Evolutionary conservation across 2,888 invertebrate species (phyloP).

Genomic region (Drosophila silvestris): DNA sequence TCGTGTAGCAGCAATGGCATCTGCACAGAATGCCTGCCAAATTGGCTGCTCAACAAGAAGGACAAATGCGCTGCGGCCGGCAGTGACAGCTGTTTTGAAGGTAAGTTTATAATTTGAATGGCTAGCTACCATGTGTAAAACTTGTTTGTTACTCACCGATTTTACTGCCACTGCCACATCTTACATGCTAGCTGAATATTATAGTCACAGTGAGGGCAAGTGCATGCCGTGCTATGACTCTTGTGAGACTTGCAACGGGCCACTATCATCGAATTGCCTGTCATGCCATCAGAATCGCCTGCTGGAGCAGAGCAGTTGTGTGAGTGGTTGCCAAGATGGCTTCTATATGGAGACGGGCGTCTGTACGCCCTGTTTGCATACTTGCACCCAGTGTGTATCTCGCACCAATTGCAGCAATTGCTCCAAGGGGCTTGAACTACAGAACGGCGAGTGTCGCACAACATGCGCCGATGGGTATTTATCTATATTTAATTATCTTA

Average conservation of each 20-base stretch:
- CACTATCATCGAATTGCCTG: conserved; percentile 90
- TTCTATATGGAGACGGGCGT: conserved; percentile 90
- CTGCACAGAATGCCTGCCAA: conserved; percentile 90
- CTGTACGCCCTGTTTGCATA: conserved; percentile 92
- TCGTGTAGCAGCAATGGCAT: conserved; percentile 90
- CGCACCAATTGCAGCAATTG: conserved; percentile 93
- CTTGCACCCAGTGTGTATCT: conserved; percentile 91
- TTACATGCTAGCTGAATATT: conserved; percentile 88
- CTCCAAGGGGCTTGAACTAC: conserved; percentile 90
- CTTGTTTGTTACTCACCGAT: not conserved
- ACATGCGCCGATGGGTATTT: conserved; percentile 90
- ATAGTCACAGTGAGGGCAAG: conserved; percentile 89
- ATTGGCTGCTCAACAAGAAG: conserved; percentile 92
- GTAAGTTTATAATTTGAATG: conserved; percentile 83
- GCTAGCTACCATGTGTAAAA: not conserved
- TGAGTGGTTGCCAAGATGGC: conserved; percentile 91
- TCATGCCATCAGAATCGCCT: conserved; percentile 91
- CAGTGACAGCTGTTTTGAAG: conserved; percentile 89
- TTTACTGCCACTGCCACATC: conserved; percentile 67
- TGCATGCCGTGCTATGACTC: conserved; percentile 92
- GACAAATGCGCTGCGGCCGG: conserved; percentile 90
- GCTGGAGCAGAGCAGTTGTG: conserved; percentile 90
- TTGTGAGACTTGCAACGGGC: conserved; percentile 93
- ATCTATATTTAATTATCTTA: not conserved
- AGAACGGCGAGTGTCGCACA: conserved; percentile 93